These are phyloP conservation scores for Neopipo cinnamomea DNA, from an alignment of 2,113 vertebrate species.

Conservation along the genomic window DNA sequence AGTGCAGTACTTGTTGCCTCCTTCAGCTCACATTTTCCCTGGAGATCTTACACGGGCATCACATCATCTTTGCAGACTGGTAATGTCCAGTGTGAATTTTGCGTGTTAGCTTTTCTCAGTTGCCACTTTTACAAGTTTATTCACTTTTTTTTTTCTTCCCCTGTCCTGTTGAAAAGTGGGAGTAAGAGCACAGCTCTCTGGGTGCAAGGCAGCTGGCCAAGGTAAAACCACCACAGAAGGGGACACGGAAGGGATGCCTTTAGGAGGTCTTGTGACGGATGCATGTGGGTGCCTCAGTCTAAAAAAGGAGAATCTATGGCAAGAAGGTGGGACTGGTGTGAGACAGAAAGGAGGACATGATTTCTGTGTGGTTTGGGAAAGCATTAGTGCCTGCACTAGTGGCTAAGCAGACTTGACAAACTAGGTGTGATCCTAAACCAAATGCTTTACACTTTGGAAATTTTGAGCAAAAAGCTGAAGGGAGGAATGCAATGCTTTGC, in stretches of 20 bases:
- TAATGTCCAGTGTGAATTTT: background rate
- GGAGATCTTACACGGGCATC: background rate
- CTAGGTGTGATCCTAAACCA: background rate
- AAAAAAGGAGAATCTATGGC: background rate
- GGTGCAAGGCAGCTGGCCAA: background rate
- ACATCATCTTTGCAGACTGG: background rate
- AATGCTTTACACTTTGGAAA: background rate
- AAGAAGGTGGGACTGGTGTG: background rate
- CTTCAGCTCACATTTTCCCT: background rate
- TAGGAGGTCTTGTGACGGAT: background rate
- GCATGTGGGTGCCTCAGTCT: background rate
- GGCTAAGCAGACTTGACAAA: background rate
- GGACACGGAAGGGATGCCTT: background rate
- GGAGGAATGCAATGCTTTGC: rapidly evolving
- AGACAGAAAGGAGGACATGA: background rate
- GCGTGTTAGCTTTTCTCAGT: rapidly evolving
- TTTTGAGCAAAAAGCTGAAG: background rate
- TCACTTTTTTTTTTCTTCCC: rapidly evolving
- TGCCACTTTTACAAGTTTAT: background rate
- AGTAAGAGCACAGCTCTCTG: background rate
- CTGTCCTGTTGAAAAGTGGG: background rate
- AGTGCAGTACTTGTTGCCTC: background rate
- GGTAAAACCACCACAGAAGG: background rate
- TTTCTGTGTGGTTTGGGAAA: background rate
- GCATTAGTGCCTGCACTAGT: background rate